Conservation (phyloP, 2,797 vertebrate species). For the Neomorphus geoffroyi region DNA sequence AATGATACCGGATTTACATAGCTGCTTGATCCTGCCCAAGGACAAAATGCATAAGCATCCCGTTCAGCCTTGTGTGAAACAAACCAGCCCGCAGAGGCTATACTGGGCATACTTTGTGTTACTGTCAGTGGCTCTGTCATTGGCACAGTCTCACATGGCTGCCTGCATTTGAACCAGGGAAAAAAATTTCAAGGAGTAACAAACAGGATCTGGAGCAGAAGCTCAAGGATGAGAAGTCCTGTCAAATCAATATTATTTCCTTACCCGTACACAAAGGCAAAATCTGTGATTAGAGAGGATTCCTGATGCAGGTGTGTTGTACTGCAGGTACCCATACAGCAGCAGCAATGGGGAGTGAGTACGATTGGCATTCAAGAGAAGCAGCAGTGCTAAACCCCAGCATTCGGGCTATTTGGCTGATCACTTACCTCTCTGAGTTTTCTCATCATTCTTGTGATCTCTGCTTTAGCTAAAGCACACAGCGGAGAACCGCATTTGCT, state of each 20-base stretch:
- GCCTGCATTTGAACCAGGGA: background rate
- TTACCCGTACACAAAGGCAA: background rate
- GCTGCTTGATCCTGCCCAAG: background rate
- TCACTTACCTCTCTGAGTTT: background rate
- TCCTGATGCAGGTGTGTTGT: background rate
- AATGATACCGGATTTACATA: background rate
- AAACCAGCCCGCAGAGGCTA: background rate
- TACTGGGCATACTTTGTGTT: background rate
- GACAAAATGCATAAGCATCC: background rate
- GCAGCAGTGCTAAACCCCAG: background rate
- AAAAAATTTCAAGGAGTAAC: background rate
- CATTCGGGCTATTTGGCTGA: background rate
- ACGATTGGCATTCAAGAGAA: background rate
- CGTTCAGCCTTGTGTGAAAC: background rate
- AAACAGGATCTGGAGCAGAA: background rate
- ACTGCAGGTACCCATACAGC: background rate
- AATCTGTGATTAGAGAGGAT: background rate
- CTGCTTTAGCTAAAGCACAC: background rate
- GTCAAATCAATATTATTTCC: background rate
- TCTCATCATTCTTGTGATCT: background rate
- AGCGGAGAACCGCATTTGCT: background rate
- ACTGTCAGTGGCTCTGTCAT: background rate
- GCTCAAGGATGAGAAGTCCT: background rate
- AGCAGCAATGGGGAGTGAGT: fast-evolving
- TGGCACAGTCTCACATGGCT: background rate